Conservation (phyloP, 2,797 vertebrate genomes). For the Geotrypetes seraphini region DNA sequence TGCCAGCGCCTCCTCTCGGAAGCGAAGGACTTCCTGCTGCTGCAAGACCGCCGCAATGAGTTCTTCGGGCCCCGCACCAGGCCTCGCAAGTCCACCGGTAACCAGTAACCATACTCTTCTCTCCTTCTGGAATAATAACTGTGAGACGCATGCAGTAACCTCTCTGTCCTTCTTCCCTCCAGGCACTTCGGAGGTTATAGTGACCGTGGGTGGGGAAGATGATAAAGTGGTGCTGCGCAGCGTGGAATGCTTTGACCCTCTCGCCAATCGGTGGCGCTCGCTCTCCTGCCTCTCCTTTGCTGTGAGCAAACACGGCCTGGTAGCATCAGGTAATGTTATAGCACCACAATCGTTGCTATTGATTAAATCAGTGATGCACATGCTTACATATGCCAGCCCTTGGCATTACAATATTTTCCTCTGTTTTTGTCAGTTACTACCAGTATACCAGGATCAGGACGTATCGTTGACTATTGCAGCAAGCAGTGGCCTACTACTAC, state of each 20-base stretch:
- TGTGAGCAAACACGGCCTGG: slow-evolving; percentile 68
- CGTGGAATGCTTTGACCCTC: slow-evolving; percentile 64
- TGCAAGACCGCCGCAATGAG: slow-evolving; percentile 65
- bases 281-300: slow-evolving; percentile 66
- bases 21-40: slow-evolving; percentile 67
- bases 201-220: slow-evolving; percentile 68
- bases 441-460: too few relatives aligned
- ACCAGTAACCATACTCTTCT: too few relatives aligned
- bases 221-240: slow-evolving; percentile 72
- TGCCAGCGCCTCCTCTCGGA: slow-evolving; percentile 68
- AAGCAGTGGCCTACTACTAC: too few relatives aligned
- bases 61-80: slow-evolving; percentile 54
- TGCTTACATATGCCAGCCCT: too few relatives aligned
- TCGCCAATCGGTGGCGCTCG: slow-evolving; percentile 61
- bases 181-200: slow-evolving; percentile 63
- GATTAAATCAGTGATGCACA: too few relatives aligned
- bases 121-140: background rate
- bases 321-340: slow-evolving; percentile 67
- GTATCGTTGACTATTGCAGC: too few relatives aligned
- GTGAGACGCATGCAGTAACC: too few relatives aligned
- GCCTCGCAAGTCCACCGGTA: slow-evolving; percentile 61
- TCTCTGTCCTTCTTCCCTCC: too few relatives aligned
- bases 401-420: too few relatives aligned
- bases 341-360: background rate
- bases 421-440: too few relatives aligned